Base-by-base conservation (phyloP, 2,113 vertebrate genomes). In the Triplophysa tibetana region DNA sequence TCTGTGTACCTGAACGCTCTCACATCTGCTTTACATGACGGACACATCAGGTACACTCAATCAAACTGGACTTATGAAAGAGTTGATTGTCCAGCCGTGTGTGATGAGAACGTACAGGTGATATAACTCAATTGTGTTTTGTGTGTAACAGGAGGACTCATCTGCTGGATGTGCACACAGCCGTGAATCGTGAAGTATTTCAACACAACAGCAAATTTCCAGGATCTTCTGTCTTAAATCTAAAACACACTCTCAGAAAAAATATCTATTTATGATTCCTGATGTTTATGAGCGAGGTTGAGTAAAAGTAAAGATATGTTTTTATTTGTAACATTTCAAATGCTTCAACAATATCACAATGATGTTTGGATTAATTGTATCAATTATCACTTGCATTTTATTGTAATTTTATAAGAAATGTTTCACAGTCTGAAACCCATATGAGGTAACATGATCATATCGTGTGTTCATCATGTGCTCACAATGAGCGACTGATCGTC, bases 241-340 rank as follows among this genome's bases (percentile, higher is more conserved):
- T 96, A 2, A 92, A 91, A 81, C 94, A 97, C 70, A 99, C 97
- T 0, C 86, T 98, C 24, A 92, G 94, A 43, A 98, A 96, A 87
- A 89, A 91, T 12, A 87, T 98, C n/a, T 91, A 90, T 79, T 76
- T 97, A 38, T 38, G 33, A 38, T 38, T 38, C 88, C 11, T 90
- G 88, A 82, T 24, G 1, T 33, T 26, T 14, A n/a, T 56, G 6
- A 58, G 54, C 0, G 3, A 17, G 14, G 50, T 52, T 52, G 3
- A 17, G 16, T 17, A 4, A 14, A 16, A 50, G 45, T 50, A 50
- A 50, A 52, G 12, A 17, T 52, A 1, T 14, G 13, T 52, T 45
- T 45, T 12, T 12, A 45, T 45, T 6, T 19, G 2, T n/a, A 58
- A 58, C 54, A 21, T 11, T n/a, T 58, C 19, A 19, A 56, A 56